Percentiles rank a stretch among this genome's conserved stretches.
Conservation (phyloP, 2,888 invertebrate genomes). For the Notodonta ziczac region DNA sequence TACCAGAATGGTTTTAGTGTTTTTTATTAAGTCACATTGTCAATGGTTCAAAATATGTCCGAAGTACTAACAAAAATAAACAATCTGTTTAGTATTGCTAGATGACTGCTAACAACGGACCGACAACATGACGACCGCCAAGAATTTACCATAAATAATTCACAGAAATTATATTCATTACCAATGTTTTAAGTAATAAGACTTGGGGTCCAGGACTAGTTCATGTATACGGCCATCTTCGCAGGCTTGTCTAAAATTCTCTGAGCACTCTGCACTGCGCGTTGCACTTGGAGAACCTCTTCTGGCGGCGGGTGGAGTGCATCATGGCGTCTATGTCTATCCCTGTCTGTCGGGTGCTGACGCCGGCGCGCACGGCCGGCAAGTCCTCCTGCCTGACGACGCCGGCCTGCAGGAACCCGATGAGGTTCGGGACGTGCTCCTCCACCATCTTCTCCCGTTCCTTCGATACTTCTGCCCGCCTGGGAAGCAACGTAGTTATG, state of each 20-base stretch:
- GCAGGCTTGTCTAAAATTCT: constrained; percentile 42
- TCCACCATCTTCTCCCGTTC: constrained; percentile 83
- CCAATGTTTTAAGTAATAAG: too few relatives aligned
- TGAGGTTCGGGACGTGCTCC: constrained; percentile 82
- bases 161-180: too few relatives aligned
- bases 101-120: too few relatives aligned
- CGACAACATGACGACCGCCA: too few relatives aligned
- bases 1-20: too few relatives aligned
- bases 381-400: constrained; percentile 75
- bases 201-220: too few relatives aligned
- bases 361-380: constrained; percentile 43
- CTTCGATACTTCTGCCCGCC: constrained; percentile 78
- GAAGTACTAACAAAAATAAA: too few relatives aligned
- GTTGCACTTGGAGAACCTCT: constrained; percentile 61
- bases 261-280: constrained; percentile 59
- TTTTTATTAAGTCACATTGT: too few relatives aligned
- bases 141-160: too few relatives aligned
- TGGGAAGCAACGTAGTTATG: constrained; percentile 32
- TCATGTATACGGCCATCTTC: not conserved
- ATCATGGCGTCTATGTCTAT: constrained; percentile 47
- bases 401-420: constrained; percentile 85
- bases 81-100: too few relatives aligned
- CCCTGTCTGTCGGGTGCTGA: not conserved
- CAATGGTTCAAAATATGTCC: too few relatives aligned
- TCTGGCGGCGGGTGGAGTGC: constrained; percentile 16